Conservation (phyloP, 2,113 vertebrate genomes). For the Gracilinanus agilis region DNA sequence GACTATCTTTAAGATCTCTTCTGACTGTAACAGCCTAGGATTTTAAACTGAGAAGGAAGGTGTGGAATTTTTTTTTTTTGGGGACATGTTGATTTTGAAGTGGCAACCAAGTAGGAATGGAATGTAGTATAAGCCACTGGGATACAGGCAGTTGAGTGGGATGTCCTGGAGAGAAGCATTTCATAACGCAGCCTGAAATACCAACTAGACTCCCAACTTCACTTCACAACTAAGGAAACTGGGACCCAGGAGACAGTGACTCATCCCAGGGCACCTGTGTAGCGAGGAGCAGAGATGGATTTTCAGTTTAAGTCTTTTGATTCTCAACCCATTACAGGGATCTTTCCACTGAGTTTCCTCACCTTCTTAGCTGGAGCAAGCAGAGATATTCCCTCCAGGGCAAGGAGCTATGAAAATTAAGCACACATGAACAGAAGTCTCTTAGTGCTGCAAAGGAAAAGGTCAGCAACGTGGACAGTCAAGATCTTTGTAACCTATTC, state of each 20-base stretch:
- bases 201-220: background rate
- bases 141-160: background rate
- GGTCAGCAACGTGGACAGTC: background rate
- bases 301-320: background rate
- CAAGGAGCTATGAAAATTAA: background rate
- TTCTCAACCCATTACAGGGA: background rate
- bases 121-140: background rate
- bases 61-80: background rate
- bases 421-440: background rate
- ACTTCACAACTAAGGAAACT: background rate
- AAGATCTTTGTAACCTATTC: background rate
- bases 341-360: background rate
- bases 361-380: background rate
- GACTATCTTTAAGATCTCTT: background rate
- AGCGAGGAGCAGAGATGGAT: background rate
- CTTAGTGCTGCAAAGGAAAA: background rate
- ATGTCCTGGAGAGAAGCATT: background rate
- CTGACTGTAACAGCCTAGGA: background rate
- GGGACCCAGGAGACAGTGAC: background rate
- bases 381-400: background rate
- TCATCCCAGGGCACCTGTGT: background rate
- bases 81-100: background rate
- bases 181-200: background rate
- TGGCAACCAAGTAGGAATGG: background rate
- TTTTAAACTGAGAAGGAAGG: background rate